A percentile compares a stretch with the other conserved stretches of the same genome.
phyloP scores from a whole-genome alignment of 2,113 vertebrate species.

The Saccopteryx bilineata region DNA sequence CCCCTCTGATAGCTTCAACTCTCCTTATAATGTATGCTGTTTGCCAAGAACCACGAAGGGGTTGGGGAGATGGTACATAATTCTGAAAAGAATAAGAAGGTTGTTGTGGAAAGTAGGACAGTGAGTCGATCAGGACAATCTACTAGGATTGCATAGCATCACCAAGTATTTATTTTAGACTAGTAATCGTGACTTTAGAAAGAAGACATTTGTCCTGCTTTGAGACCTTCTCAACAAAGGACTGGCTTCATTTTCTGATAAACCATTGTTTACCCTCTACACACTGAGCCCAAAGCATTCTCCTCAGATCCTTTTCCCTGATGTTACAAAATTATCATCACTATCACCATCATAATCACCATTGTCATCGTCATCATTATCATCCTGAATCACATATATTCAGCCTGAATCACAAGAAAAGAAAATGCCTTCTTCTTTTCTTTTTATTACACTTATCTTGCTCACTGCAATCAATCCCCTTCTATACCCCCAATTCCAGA shows the following conservation, averaged over 20 bases:
- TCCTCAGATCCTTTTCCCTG: neutral
- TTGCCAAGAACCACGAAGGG: neutral
- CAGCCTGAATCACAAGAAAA: neutral
- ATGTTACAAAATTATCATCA: neutral
- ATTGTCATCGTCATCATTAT: neutral
- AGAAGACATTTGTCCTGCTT: neutral
- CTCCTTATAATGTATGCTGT: neutral
- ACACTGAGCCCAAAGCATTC: neutral
- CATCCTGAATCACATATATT: neutral
- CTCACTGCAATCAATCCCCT: neutral
- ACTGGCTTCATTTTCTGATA: neutral
- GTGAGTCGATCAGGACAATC: neutral
- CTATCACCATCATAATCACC: neutral
- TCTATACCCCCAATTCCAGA: neutral
- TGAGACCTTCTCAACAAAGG: neutral
- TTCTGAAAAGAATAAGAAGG: neutral
- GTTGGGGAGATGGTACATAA: neutral
- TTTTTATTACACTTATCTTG: neutral
- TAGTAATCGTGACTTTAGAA: neutral
- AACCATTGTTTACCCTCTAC: neutral
- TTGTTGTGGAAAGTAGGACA: too few species aligned
- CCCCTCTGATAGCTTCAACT: neutral
- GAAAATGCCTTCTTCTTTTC: neutral
- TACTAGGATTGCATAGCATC: neutral
- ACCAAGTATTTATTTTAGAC: neutral